A percentile compares a stretch with the other conserved stretches of the same genome.
phyloP scores from a whole-genome alignment of 1,140 invertebrate species.

The Hormaphis cornu region DNA sequence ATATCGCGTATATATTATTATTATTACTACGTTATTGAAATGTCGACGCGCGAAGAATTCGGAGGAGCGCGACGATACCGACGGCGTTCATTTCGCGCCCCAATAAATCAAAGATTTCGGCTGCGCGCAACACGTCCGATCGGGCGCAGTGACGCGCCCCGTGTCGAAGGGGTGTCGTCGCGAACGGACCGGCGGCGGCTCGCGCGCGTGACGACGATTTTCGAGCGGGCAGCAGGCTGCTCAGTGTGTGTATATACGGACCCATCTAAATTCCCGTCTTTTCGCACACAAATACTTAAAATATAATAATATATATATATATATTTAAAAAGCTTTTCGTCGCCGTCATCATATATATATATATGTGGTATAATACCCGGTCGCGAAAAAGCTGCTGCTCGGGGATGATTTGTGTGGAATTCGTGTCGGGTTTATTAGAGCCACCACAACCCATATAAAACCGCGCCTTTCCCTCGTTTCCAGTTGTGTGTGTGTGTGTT shows the following conservation, averaged over 20 bases:
- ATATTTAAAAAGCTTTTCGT: constrained; percentile 32
- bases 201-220: no score
- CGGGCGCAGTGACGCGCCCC: no score
- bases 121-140: neutral
- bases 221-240: no score
- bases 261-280: no score
- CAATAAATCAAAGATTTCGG: constrained; percentile 27
- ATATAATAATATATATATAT: constrained; percentile 29
- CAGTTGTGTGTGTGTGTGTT: neutral
- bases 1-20: neutral
- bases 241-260: no score
- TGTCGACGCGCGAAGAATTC: constrained; percentile 13
- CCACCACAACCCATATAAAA: neutral
- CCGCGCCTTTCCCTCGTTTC: no score
- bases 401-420: constrained; percentile 31
- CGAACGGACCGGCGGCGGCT: no score
- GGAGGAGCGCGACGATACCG: neutral
- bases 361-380: constrained; percentile 23
- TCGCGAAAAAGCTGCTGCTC: constrained; percentile 7
- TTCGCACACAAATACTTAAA: no score
- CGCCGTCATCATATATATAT: no score
- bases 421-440: constrained; percentile 32
- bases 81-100: constrained; percentile 19
- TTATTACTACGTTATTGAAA: neutral
- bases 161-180: no score